Conservation (phyloP, 2,888 invertebrate species). For the Patella depressa region DNA sequence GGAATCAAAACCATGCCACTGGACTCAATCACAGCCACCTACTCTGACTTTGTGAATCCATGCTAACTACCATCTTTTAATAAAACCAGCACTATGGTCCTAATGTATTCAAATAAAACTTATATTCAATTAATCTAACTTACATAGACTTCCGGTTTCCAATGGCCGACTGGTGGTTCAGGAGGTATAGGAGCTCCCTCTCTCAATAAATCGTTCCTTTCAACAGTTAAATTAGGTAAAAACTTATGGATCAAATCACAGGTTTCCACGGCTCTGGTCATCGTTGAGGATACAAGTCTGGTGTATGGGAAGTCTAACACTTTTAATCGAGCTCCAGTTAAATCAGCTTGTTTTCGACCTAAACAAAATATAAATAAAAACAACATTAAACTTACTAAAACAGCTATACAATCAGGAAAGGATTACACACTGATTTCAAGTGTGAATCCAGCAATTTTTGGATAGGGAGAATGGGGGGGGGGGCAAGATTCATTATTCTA, state of each 20-base stretch:
- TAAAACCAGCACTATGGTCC: too few relatives aligned
- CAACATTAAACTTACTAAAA: background rate
- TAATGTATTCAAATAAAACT: too few relatives aligned
- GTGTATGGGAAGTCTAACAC: conserved; percentile 85
- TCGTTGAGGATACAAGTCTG: conserved; percentile 86
- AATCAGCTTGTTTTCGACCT: conserved; percentile 88
- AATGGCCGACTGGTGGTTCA: conserved; percentile 89
- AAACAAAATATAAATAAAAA: conserved; percentile 14
- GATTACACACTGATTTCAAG: background rate
- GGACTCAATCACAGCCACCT: too few relatives aligned
- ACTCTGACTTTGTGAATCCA: too few relatives aligned
- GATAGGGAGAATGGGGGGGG: too few relatives aligned
- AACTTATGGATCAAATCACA: conserved; percentile 84
- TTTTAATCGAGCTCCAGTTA: conserved; percentile 85
- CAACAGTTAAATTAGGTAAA: conserved; percentile 72
- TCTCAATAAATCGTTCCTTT: conserved; percentile 82
- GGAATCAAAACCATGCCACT: too few relatives aligned
- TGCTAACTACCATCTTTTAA: too few relatives aligned
- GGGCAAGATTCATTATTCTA: too few relatives aligned
- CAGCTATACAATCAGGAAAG: background rate
- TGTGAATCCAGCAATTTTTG: background rate
- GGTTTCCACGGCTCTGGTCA: conserved; percentile 94
- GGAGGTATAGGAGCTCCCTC: conserved; percentile 97
- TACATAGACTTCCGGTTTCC: conserved; percentile 87
- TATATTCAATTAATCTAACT: conserved; percentile 37